A percentile compares a stretch with the other conserved stretches of the same genome.
Conservation (phyloP, 1,140 invertebrate species). For the Papilio machaon region DNA sequence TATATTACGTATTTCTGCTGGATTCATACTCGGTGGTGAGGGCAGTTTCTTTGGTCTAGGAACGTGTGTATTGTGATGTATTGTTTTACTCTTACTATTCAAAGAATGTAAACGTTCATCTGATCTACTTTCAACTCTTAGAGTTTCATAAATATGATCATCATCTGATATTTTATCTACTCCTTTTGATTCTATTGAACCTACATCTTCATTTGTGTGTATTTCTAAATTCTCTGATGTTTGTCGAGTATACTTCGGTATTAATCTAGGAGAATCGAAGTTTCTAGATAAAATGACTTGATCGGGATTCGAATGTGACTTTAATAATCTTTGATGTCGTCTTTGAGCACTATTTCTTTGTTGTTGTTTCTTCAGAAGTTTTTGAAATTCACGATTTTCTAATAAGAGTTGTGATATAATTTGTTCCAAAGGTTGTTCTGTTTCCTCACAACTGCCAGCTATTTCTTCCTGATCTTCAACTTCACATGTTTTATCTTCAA, state of each 20-base stretch:
- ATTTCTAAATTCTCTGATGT: slow-evolving; percentile 69
- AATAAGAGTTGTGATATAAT: slow-evolving; percentile 92
- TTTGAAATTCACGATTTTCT: slow-evolving; percentile 92
- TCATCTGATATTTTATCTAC: slow-evolving; percentile 76
- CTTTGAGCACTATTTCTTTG: slow-evolving; percentile 82
- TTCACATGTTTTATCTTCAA: slow-evolving; percentile 61
- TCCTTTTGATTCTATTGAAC: background rate
- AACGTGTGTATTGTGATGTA: slow-evolving; percentile 60
- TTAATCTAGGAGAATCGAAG: slow-evolving; percentile 72
- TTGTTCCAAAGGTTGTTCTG: slow-evolving; percentile 86
- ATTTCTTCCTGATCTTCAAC: slow-evolving; percentile 58
- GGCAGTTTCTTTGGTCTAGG: slow-evolving; percentile 60
- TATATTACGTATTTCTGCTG: slow-evolving; percentile 46
- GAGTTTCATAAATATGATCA: slow-evolving; percentile 81
- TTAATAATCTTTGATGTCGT: slow-evolving; percentile 82
- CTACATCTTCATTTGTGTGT: slow-evolving; percentile 48
- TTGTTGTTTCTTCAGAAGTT: slow-evolving; percentile 87
- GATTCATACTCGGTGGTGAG: slow-evolving; percentile 56
- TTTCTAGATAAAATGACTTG: slow-evolving; percentile 65
- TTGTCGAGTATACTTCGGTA: slow-evolving; percentile 79
- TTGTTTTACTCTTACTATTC: slow-evolving; percentile 66
- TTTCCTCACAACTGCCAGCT: slow-evolving; percentile 71
- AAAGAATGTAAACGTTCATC: slow-evolving; percentile 60
- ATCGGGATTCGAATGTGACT: slow-evolving; percentile 80
- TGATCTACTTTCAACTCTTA: slow-evolving; percentile 65